Evolutionary conservation across 92 coral and sea anemone genomes (phyloP), one percentile per base, ranked within the genome.

Genomic region (Bergia puertoricense): DNA sequence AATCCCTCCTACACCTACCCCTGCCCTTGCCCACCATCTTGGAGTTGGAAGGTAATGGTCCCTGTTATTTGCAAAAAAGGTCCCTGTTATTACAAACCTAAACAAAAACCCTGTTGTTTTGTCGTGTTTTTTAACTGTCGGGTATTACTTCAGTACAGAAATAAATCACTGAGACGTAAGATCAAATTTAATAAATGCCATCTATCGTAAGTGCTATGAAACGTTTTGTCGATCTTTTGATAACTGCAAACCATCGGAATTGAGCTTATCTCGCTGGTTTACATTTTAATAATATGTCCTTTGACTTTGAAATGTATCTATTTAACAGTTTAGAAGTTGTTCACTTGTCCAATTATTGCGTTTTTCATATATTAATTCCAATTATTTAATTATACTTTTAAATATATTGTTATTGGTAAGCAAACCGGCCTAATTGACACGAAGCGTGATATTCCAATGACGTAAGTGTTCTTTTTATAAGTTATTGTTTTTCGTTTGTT

Each of bases 171-270:
- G 59, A 8, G 59, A 11, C 59, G 59, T 8, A 8, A 2, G 16
- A 54, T 54, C 59, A 11, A 54, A 11, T 54, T 54, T 13, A 4
- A 11, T 15, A 54, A 68, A 22, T 68, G 38, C 4, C 38, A 68
- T 68, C 74, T n/a, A 9, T 68, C 38, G 23, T 16, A 68, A 37
- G 10, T 68, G 22, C 74, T 22, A 30, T 37, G 22, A 68, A n/a
- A 68, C 74, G 74, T 68, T 68, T 68, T 30, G 74, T 68, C 74
- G 38, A 68, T 68, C 74, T 68, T 68, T 68, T 68, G 37, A 68
- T 68, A 68, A 68, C 74, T 54, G 22, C 74, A 68, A 9, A 68
- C 11, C 13, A 68, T 22, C 23, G 37, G 74, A 68, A 37, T 30
- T 68, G 74, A 68, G 22, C 38, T 10, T 68, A 2, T 10, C 74